Evolutionary conservation across 1,140 invertebrate genomes (phyloP), one percentile per base, ranked within the genome.

Genomic region (Tetramorium simillimum): DNA sequence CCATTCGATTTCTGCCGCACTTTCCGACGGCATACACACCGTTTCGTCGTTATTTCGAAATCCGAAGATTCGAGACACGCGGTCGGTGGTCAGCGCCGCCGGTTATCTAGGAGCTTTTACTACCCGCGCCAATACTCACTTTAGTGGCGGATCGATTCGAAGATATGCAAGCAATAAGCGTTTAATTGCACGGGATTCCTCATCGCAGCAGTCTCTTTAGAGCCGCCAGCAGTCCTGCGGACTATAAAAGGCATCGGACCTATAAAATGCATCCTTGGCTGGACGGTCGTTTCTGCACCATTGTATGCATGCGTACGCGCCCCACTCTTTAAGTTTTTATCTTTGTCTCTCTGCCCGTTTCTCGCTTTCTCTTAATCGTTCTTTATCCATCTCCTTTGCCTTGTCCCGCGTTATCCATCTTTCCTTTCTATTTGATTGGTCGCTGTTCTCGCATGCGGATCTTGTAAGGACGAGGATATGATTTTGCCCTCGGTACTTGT

Each of bases 111-210:
- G 92, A 90, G 90, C 77, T 94, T 95, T 95, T 93, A 95, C 92
- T 93, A 91, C 94, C 92, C 86, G 85, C 73, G 92, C 93, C 93
- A 92, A 95, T 95, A 95, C 93, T 92, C 87, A 93, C 91, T 94
- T 95, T 95, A 95, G 93, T 93, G 93, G 93, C 75, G 94, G 93
- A 95, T 95, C 94, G 95, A 95, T 95, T 95, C 92, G 92, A 88
- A 94, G 94, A 95, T 95, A 95, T 94, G 94, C 94, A 94, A 93
- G 95, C 95, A 95, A 95, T 95, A 95, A 95, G 93, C 92, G 91
- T 95, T 95, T 95, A 95, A 95, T 95, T 95, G 95, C 93, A 94
- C 95, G 72, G 94, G 94, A 95, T 95, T 95, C 95, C 93, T 95
- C 94, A 95, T 95, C 91, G 87, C 89, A 84, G 89, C 92, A 94